These are phyloP conservation scores for Dicrurus megarhynchus DNA, from an alignment of 2,113 vertebrate species.

Conservation along the genomic window DNA sequence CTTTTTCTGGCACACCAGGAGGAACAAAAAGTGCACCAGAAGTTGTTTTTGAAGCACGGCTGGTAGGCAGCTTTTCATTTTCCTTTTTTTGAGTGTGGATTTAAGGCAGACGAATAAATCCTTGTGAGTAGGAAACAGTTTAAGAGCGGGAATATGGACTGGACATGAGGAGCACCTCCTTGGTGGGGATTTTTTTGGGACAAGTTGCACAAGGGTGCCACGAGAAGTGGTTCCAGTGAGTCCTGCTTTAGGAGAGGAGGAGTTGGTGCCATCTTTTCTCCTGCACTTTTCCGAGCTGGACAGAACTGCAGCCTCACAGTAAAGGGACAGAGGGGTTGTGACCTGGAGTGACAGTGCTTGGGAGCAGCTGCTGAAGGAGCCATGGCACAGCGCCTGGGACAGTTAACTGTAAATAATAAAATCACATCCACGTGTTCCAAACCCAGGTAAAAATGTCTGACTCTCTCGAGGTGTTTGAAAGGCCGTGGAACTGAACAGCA, in stretches of 20 bases:
- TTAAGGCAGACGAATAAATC: background rate
- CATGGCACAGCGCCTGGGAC: rapidly evolving
- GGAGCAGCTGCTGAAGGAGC: background rate
- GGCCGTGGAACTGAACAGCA: background rate
- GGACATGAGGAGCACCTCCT: background rate
- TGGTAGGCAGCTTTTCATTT: background rate
- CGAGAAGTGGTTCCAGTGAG: rapidly evolving
- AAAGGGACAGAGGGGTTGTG: background rate
- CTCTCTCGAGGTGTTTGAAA: background rate
- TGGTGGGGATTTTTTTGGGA: background rate
- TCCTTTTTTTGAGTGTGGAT: background rate
- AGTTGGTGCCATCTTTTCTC: background rate
- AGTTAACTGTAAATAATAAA: background rate
- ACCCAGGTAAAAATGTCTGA: background rate
- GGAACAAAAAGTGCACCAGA: background rate
- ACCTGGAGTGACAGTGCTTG: rapidly evolving
- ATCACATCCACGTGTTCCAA: background rate
- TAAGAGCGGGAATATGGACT: background rate
- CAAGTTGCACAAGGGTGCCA: too few species aligned
- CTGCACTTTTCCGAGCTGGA: background rate
- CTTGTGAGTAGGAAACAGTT: background rate
- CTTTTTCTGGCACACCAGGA: background rate
- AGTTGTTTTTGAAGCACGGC: background rate
- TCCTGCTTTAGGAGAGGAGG: background rate
- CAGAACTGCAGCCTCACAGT: background rate